Evolutionary conservation across 2,888 invertebrate species (phyloP).

Genomic region (Torymus tubicola): DNA sequence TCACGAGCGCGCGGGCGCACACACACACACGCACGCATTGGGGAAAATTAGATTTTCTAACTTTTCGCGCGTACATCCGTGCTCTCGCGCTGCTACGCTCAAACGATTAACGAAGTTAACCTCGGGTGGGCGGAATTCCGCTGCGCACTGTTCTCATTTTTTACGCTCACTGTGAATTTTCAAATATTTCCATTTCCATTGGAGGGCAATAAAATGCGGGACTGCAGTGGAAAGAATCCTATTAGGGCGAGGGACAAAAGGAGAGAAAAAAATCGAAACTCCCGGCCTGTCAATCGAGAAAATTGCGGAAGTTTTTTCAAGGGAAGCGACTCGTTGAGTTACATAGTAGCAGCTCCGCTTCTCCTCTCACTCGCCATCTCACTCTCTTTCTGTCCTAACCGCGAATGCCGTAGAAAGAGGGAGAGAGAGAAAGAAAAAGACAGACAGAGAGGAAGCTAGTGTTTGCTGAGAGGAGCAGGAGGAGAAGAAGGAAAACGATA

Average conservation of each 20-base stretch:
- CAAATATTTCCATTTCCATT: conserved; percentile 50
- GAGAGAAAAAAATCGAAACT: conserved; percentile 36
- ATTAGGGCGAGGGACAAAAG: conserved; percentile 31
- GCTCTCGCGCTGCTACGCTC: not conserved
- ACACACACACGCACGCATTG: not conserved
- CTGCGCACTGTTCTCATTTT: not conserved
- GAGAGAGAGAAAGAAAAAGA: not conserved
- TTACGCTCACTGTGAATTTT: conserved; percentile 29
- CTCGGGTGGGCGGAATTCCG: conserved; percentile 24
- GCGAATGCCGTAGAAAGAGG: not conserved
- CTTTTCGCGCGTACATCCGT: conserved; percentile 26
- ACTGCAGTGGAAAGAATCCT: conserved; percentile 39
- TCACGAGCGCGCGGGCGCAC: not conserved
- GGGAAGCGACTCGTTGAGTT: conserved; percentile 20
- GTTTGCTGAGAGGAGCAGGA: not conserved
- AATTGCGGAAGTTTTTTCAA: conserved; percentile 49
- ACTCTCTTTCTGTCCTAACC: conserved; percentile 10
- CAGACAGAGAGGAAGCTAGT: not conserved
- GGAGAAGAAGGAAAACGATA: conserved; percentile 2
- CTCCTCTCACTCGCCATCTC: not conserved
- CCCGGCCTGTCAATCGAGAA: conserved; percentile 38
- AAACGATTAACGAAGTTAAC: conserved; percentile 50
- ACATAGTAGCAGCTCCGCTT: too few relatives aligned
- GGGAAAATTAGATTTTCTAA: conserved; percentile 52
- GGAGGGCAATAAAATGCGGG: conserved; percentile 24